Evolutionary conservation across 2,888 invertebrate genomes (phyloP).

Genomic region (Marasmarcha lunaedactyla): DNA sequence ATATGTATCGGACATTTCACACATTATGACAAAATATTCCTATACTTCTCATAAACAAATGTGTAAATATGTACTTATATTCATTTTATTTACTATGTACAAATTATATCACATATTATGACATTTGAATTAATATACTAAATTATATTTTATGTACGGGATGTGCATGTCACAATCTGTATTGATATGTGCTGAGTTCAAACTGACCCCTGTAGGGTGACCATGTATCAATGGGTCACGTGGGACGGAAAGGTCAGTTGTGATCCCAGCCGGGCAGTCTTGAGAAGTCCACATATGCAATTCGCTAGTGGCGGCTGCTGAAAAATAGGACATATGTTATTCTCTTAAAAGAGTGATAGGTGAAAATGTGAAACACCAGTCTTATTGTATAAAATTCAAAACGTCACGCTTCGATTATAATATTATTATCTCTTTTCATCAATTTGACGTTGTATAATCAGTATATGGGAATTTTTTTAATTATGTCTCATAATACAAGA

Average conservation of each 20-base stretch:
- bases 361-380: neutral
- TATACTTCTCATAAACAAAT: neutral
- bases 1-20: neutral
- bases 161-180: conserved; percentile 10
- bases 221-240: neutral
- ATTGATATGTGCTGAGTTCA: neutral
- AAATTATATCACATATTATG: conserved; percentile 13
- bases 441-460: too few species aligned
- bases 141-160: conserved; percentile 18
- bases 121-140: conserved; percentile 12
- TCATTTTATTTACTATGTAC: neutral
- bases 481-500: too few species aligned
- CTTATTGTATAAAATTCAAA: too few species aligned
- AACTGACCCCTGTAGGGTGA: neutral
- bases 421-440: too few species aligned
- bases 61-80: neutral
- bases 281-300: conserved; percentile 38
- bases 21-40: neutral
- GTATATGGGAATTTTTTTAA: too few species aligned
- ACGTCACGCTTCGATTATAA: too few species aligned
- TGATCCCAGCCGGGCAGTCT: conserved; percentile 33
- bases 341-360: neutral
- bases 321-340: conserved; percentile 16
- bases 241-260: neutral
- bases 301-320: conserved; percentile 63